Evolutionary conservation across 2,797 vertebrate species (phyloP).

Genomic region (Myiotriccus ornatus): DNA sequence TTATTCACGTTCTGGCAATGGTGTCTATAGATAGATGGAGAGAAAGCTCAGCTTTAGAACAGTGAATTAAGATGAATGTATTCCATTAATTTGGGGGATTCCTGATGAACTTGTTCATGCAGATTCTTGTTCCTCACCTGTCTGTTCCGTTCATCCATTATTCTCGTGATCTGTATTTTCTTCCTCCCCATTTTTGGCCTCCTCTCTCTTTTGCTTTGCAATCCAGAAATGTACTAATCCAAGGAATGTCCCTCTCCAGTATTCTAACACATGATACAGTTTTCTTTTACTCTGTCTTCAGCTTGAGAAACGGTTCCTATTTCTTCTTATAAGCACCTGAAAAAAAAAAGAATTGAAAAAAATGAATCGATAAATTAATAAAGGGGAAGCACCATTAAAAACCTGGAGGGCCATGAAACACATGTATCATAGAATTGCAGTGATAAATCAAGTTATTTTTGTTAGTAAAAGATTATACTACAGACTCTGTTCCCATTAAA

Average conservation of each 20-base stretch:
- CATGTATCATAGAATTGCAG: neutral
- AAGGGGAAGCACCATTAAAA: neutral
- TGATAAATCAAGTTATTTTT: neutral
- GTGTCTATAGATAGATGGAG: neutral
- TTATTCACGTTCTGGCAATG: neutral
- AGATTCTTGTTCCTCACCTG: conserved; percentile 82
- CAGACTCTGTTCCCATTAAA: neutral
- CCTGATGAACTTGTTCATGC: neutral
- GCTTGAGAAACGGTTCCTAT: conserved; percentile 35
- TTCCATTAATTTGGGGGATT: neutral
- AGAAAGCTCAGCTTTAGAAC: neutral
- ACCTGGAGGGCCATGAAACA: neutral
- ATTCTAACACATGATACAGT: conserved; percentile 92
- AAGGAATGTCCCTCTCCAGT: conserved; percentile 79
- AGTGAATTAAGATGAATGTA: neutral
- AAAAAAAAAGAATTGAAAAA: conserved; percentile 25
- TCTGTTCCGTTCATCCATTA: conserved; percentile 99
- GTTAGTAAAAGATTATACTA: neutral
- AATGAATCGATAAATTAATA: neutral
- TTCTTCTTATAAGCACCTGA: conserved; percentile 67
- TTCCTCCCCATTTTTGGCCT: conserved; percentile 94
- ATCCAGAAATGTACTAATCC: conserved; percentile 86
- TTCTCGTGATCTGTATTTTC: conserved; percentile 99
- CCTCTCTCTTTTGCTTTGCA: conserved; percentile 81
- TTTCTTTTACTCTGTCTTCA: conserved; percentile 71